Evolutionary conservation across 53 echinoderm and acorn worm species (phyloP).

Genomic region (Hippasteria phrygiana): DNA sequence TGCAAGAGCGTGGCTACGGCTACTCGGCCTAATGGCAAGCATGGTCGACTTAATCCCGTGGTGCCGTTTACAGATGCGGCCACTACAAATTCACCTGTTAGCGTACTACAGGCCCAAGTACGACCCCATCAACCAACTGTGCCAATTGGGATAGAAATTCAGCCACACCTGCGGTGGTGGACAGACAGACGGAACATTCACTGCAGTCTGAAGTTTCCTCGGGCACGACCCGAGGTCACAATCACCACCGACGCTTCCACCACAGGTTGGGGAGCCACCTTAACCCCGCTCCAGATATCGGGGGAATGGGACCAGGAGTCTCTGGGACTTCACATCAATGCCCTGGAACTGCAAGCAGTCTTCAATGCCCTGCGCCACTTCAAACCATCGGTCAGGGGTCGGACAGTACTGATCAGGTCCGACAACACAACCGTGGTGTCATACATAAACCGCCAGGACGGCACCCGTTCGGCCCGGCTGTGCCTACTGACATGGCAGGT

Average conservation of each 20-base stretch:
- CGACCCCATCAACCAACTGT: neutral
- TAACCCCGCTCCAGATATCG: neutral
- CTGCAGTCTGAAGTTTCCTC: neutral
- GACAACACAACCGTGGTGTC: conserved; percentile 68
- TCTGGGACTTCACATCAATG: conserved; percentile 40
- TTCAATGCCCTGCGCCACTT: conserved; percentile 22
- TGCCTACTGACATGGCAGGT: conserved; percentile 24
- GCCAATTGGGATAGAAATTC: neutral
- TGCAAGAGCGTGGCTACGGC: conserved; percentile 17
- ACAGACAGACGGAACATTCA: too few relatives aligned
- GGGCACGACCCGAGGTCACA: neutral
- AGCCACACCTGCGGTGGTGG: too few relatives aligned
- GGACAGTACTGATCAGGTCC: neutral
- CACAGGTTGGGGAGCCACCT: conserved; percentile 21
- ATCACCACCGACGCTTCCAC: conserved; percentile 42
- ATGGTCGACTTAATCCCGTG: conserved; percentile 30
- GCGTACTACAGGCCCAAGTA: neutral
- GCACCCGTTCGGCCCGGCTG: conserved; percentile 40
- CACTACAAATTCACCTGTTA: conserved; percentile 32
- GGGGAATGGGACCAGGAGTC: conserved; percentile 14
- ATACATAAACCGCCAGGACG: conserved; percentile 63
- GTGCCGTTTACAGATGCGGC: conserved; percentile 30
- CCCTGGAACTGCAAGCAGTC: conserved; percentile 52
- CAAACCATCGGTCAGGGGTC: neutral
- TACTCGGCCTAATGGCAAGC: conserved; percentile 56